Percentiles rank a stretch among this genome's conserved stretches.
Conservation (phyloP, 2,113 vertebrate genomes). For the Aegithalos caudatus region DNA sequence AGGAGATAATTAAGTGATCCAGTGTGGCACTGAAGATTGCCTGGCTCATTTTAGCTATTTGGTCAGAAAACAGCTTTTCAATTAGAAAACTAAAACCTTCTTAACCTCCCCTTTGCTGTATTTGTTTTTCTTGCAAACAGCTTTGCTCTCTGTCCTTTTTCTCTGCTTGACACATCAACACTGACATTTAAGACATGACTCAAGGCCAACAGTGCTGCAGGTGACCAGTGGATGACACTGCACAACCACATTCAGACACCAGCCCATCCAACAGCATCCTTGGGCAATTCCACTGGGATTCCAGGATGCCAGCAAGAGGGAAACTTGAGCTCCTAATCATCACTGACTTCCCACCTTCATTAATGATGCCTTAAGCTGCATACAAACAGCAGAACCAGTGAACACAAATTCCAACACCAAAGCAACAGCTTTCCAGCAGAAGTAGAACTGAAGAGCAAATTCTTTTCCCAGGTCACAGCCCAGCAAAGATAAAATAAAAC, state of each 20-base stretch:
- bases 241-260: neutral
- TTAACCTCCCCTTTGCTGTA: neutral
- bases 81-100: neutral
- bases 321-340: neutral
- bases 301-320: fast-evolving
- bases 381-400: neutral
- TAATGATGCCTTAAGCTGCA: neutral
- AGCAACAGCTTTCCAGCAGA: neutral
- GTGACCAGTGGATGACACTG: neutral
- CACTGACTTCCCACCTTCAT: neutral
- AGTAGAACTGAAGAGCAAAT: neutral
- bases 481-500: neutral
- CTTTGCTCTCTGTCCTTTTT: neutral
- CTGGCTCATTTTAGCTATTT: neutral
- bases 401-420: neutral
- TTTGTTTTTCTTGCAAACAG: neutral
- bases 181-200: neutral
- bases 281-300: neutral
- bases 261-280: neutral
- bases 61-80: neutral
- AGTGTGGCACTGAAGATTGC: neutral
- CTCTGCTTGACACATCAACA: neutral
- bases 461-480: neutral
- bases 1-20: neutral
- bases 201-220: neutral